Conservation (phyloP, 2,797 vertebrate species). For the Mus caroli region DNA sequence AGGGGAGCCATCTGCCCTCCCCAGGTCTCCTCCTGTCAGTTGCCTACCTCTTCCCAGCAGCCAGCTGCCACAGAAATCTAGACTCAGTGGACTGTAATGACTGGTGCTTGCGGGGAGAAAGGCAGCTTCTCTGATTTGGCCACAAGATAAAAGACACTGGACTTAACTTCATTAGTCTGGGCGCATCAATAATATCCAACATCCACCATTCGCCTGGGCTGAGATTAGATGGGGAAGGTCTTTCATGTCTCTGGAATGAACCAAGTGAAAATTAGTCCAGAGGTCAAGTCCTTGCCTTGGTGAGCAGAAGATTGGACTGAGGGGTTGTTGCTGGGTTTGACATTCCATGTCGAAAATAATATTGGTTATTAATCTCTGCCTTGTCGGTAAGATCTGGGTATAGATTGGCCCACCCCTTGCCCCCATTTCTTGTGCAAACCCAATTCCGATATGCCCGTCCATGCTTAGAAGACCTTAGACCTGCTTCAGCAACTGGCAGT, state of each 20-base stretch:
- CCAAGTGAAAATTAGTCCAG: slow-evolving; percentile 56
- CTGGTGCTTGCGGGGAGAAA: slow-evolving; percentile 51
- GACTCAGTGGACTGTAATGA: slow-evolving; percentile 72
- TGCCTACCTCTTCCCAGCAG: slow-evolving; percentile 70
- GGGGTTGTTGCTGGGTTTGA: slow-evolving; percentile 50
- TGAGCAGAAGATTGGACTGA: background rate
- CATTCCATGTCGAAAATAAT: slow-evolving; percentile 25
- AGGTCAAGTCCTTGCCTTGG: slow-evolving; percentile 45
- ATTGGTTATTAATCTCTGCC: slow-evolving; percentile 48
- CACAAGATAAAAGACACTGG: slow-evolving; percentile 73
- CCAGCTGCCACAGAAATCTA: slow-evolving; percentile 76
- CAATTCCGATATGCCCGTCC: background rate
- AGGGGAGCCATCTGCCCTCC: slow-evolving; percentile 77
- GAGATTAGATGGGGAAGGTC: slow-evolving; percentile 59
- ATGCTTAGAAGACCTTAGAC: background rate
- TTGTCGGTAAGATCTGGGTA: background rate
- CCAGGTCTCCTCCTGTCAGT: slow-evolving; percentile 66
- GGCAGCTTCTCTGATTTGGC: slow-evolving; percentile 71
- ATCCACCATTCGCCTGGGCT: slow-evolving; percentile 52
- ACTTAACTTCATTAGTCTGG: slow-evolving; percentile 69
- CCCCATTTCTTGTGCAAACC: background rate
- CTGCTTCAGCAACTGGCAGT: background rate
- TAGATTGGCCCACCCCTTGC: background rate
- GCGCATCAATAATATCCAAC: slow-evolving; percentile 71
- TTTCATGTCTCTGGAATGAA: slow-evolving; percentile 58